A percentile compares a stretch with the other conserved stretches of the same genome.
phyloP scores from a whole-genome alignment of 1,140 invertebrate genomes.

The Melipona quadrifasciata region DNA sequence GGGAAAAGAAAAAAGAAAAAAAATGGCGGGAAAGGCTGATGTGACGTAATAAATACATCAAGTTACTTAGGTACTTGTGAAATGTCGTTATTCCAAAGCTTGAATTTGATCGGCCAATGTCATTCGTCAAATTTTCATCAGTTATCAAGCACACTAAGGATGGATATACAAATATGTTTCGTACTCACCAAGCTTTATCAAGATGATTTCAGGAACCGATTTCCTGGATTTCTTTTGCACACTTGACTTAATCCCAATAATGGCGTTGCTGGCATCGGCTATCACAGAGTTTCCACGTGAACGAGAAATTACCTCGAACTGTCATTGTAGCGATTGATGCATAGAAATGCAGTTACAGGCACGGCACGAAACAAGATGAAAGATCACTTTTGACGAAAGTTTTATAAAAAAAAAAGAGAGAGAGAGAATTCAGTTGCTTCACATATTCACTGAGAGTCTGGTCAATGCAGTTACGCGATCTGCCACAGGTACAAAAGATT shows the following conservation, averaged over 20 bases:
- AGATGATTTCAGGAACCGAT: conserved; percentile 11
- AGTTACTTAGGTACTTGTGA: background rate
- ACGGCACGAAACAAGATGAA: conserved; percentile 15
- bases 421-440: conserved; percentile 15
- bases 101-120: background rate
- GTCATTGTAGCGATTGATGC: conserved; percentile 6
- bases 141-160: background rate
- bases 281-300: conserved; percentile 64
- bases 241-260: conserved; percentile 67
- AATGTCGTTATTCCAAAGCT: background rate
- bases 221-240: conserved; percentile 35
- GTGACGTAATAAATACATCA: background rate
- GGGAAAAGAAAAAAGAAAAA: background rate
- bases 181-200: conserved; percentile 64
- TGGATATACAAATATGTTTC: background rate
- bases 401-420: background rate
- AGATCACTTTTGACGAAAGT: conserved; percentile 19
- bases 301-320: conserved; percentile 19
- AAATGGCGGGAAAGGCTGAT: conserved; percentile 8
- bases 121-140: background rate
- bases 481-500: conserved; percentile 41
- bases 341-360: background rate
- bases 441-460: conserved; percentile 3
- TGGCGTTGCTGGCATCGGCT: conserved; percentile 69
- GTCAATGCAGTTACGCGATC: background rate